Conservation (phyloP, 2,888 invertebrate genomes). For the Tortrix viridana region DNA sequence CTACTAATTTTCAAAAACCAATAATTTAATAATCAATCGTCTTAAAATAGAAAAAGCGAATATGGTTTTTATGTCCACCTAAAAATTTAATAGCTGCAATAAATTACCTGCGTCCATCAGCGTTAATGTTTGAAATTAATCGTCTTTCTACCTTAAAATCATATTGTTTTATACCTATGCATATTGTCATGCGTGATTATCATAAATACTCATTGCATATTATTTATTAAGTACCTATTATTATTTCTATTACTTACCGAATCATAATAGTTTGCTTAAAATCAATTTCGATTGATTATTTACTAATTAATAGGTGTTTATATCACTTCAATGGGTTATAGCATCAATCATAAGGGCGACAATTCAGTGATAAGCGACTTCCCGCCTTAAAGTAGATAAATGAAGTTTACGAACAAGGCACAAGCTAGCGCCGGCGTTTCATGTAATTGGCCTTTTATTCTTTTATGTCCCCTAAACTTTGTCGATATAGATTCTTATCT, state of each 20-base stretch:
- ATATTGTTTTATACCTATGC: no score
- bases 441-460: slow-evolving; percentile 26
- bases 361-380: slow-evolving; percentile 44
- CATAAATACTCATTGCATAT: no score
- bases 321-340: no score
- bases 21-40: no score
- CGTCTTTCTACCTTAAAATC: no score
- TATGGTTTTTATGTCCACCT: slow-evolving; percentile 13
- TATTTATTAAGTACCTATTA: no score
- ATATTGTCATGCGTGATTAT: no score
- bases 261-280: no score
- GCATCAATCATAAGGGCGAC: slow-evolving; percentile 30
- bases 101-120: slow-evolving; percentile 17
- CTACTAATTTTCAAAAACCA: no score
- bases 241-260: no score
- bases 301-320: slow-evolving; percentile 1
- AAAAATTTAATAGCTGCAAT: slow-evolving; percentile 12
- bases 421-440: slow-evolving; percentile 29
- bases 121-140: slow-evolving; percentile 5
- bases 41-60: no score
- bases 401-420: slow-evolving; percentile 12
- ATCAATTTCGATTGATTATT: slow-evolving; percentile 1
- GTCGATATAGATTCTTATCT: not conserved
- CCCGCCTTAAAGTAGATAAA: slow-evolving; percentile 41
- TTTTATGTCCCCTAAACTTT: slow-evolving; percentile 17